A percentile compares a stretch with the other conserved stretches of the same genome.
Evolutionary conservation across 92 coral and sea anemone genomes (phyloP).

Genomic region (Porites cylindrica): DNA sequence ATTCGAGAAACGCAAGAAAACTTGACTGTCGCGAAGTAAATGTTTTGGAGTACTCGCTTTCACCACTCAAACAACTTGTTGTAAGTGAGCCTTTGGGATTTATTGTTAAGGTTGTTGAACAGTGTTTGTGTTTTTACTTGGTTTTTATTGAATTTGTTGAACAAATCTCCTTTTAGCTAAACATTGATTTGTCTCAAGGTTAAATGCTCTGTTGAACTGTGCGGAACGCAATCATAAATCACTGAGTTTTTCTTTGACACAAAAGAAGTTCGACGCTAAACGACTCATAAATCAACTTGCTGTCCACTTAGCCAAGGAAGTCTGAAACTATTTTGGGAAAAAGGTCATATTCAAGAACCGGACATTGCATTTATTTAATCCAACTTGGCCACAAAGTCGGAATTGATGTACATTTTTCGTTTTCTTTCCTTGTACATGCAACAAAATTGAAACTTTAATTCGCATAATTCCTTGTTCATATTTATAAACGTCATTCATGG

Average conservation of each 20-base stretch:
- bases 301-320: constrained; percentile 41
- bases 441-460: neutral
- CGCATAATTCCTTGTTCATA: neutral
- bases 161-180: constrained; percentile 33
- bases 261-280: constrained; percentile 38
- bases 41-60: neutral
- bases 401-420: neutral
- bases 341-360: constrained; percentile 22
- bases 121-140: constrained; percentile 7
- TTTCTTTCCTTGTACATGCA: neutral
- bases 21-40: neutral
- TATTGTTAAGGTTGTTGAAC: neutral
- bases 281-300: constrained; percentile 42
- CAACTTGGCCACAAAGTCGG: neutral
- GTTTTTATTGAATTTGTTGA: constrained; percentile 6
- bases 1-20: neutral
- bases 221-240: constrained; percentile 41
- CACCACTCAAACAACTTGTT: neutral
- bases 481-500: neutral
- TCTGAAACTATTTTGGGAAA: constrained; percentile 6
- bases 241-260: constrained; percentile 22
- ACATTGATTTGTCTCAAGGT: constrained; percentile 49
- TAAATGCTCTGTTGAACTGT: constrained; percentile 38
- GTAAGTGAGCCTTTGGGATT: neutral
- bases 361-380: constrained; percentile 21